phyloP scores from a whole-genome alignment of 2,113 vertebrate genomes.

The Micromys minutus region DNA sequence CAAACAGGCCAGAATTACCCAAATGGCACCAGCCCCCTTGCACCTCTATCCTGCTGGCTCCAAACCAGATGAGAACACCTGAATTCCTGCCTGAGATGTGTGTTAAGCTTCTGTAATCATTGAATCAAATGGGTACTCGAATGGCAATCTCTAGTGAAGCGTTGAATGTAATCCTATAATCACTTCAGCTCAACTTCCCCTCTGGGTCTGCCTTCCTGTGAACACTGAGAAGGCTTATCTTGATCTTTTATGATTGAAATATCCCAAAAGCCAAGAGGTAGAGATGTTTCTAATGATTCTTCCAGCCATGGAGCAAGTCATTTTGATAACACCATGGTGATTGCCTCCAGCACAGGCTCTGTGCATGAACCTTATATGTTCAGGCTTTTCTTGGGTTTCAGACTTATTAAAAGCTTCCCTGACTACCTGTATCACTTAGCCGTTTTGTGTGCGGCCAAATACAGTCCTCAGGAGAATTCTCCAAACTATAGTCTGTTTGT shows the following conservation, averaged over 20 bases:
- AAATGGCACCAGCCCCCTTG: not conserved
- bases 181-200: conserved; percentile 4
- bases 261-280: not conserved
- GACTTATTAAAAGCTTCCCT: not conserved
- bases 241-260: conserved; percentile 54
- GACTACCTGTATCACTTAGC: not conserved
- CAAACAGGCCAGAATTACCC: not conserved
- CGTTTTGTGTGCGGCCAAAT: not conserved
- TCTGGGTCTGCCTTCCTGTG: conserved; percentile 29
- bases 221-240: conserved; percentile 11
- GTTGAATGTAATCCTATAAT: conserved; percentile 69
- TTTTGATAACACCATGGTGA: not conserved
- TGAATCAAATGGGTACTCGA: conserved; percentile 61
- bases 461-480: not conserved
- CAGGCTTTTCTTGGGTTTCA: not conserved
- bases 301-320: not conserved
- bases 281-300: not conserved
- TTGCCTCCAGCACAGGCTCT: not conserved
- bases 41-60: not conserved
- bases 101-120: conserved; percentile 61
- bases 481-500: not conserved
- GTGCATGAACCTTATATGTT: not conserved
- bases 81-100: conserved; percentile 47
- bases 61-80: conserved; percentile 45
- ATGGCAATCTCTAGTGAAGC: conserved; percentile 67